Evolutionary conservation across 1,140 invertebrate species (phyloP), one percentile per base, ranked within the genome.

Genomic region (Popillia japonica): DNA sequence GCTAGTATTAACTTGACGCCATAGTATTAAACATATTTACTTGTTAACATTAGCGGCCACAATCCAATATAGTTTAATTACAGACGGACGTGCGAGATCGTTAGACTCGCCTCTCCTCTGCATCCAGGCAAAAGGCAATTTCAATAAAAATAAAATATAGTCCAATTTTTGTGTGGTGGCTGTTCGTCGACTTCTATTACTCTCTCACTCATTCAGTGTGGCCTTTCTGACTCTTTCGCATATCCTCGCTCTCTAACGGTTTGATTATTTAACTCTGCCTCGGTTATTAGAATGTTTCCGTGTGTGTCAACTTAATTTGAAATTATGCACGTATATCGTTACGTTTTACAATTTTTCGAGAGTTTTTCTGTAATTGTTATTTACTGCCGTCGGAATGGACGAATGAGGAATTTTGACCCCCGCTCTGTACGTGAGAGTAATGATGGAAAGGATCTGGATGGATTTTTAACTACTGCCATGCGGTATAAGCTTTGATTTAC

Each of bases 41-140:
- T 80, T 80, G 80, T 80, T 80, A 80, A 77, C 80, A 80, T 77
- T 80, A 78, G 75, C 78, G 72, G 74, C 74, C 80, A 78, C 80
- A 80, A 79, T 80, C 78, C 80, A 80, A 80, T 80, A 80, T 79
- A 78, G 78, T 80, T 80, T 80, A 80, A 80, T 80, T 80, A 80
- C 76, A 80, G 76, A 79, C 78, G 78, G 78, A 79, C 80, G 78
- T 77, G 76, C 80, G 72, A 76, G 75, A 76, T 77, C 78, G 80
- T 80, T 80, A 80, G 78, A 78, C 76, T 79, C 76, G 41, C 72
- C 72, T 44, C 34, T 44, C 40, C 72, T 74, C 72, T 74, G 72
- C 72, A 27, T 40, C 22, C 72, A 20, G 72, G 75, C 76, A 80
- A 64, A 80, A 79, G 78, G 77, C 78, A 80, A 80, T 80, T 80